Percentiles rank a stretch among this genome's conserved stretches.
Conservation (phyloP, 1,140 invertebrate species). For the Aleiodes sp. region DNA sequence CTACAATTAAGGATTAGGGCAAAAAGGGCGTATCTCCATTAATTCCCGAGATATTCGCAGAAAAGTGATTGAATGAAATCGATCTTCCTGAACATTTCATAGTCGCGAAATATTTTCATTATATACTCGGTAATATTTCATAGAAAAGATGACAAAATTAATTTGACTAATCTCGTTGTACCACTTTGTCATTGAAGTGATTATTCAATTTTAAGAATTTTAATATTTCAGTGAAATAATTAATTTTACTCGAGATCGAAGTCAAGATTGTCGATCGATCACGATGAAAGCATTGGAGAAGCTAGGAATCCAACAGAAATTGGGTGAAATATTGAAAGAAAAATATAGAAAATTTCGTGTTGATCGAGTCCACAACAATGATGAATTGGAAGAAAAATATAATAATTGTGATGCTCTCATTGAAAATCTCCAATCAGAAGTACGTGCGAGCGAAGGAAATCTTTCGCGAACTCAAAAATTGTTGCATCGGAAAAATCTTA, state of each 20-base stretch:
- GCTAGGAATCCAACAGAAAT: background rate
- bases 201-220: background rate
- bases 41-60: too few relatives aligned
- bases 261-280: background rate
- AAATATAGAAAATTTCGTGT: background rate
- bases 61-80: too few relatives aligned
- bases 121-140: too few relatives aligned
- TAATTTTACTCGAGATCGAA: background rate
- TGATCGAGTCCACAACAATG: background rate
- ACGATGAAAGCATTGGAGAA: slow-evolving; percentile 10
- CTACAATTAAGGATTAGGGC: too few relatives aligned
- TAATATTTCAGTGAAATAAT: slow-evolving; percentile 1
- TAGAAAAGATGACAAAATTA: too few relatives aligned
- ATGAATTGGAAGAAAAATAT: slow-evolving; percentile 15
- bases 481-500: slow-evolving; percentile 42
- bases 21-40: too few relatives aligned
- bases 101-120: too few relatives aligned
- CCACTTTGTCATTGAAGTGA: too few relatives aligned
- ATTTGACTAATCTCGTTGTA: too few relatives aligned
- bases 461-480: slow-evolving; percentile 37
- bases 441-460: background rate
- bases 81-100: too few relatives aligned
- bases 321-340: background rate
- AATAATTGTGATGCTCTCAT: slow-evolving; percentile 26
- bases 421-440: slow-evolving; percentile 21